Base-by-base conservation (phyloP, 2,797 vertebrate genomes). In the Phalloptychus januarius region DNA sequence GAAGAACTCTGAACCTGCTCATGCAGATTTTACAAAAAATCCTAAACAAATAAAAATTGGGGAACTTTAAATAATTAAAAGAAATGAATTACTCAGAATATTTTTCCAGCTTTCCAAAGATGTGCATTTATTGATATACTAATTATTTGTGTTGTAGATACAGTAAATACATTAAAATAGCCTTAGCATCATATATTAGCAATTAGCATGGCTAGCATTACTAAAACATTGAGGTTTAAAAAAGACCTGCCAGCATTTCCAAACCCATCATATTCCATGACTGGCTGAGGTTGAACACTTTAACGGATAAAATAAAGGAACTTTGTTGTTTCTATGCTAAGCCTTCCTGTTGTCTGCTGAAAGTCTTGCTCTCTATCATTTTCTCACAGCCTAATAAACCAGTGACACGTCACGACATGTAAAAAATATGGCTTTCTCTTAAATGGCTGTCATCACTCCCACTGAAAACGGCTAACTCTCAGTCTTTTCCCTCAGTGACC, bases 271-370 rank as follows among this genome's bases (percentile, higher is more conserved):
- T 42, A 23, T 40, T n/a, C 11, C 36, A 11, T 11, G 20, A 42
- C 11, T 2, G 4, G 6, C 23, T n/a, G 38, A 69, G 12, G 38
- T 42, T 42, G 11, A 69, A 42, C 40, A 40, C 65, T 42, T 8
- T 5, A 42, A 42, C 40, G 5, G 18, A 69, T 42, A 42, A 42
- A 69, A n/a, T 6, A 69, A 38, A 67, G 23, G 10, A 25, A 45
- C 7, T 45, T 45, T 44, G n/a, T 42, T 69, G 65, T 69, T 56
- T 71, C 42, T 71, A n/a, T 28, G 67, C 20, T 44, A 45, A 71
- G 67, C 67, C 67, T 71, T 71, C n/a, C 15, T 45, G 67, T 71
- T 71, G n/a, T 45, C 40, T 45, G 67, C 67, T 71, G 42, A 71
- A 71, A 71, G 25, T 45, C 42, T 45, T 45, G 67, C 67, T 28